Percentiles rank a stretch among this genome's conserved stretches.
These are phyloP conservation scores for Staurois parvus DNA, from an alignment of 2,797 vertebrate genomes.

Conservation along the genomic window DNA sequence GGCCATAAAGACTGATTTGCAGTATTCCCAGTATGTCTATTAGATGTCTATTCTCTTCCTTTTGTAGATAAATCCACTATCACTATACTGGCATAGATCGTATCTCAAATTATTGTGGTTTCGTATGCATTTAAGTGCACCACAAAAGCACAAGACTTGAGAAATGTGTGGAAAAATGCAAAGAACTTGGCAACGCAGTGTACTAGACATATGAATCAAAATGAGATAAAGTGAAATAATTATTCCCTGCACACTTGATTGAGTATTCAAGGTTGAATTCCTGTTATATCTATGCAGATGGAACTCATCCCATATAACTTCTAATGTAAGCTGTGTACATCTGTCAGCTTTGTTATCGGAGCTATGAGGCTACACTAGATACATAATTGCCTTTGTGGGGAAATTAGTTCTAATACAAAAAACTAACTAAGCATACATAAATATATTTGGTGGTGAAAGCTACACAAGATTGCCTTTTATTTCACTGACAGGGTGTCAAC, in stretches of 20 bases:
- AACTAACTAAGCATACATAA: slow-evolving; percentile 52
- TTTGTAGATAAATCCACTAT: too few species aligned
- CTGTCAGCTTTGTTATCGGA: slow-evolving; percentile 47
- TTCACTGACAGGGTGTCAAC: not conserved
- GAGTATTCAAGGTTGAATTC: slow-evolving; percentile 27
- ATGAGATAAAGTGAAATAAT: slow-evolving; percentile 10
- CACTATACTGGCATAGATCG: too few species aligned
- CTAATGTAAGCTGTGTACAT: slow-evolving; percentile 44
- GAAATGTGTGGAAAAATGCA: not conserved
- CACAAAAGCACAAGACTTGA: not conserved
- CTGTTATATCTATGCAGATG: slow-evolving; percentile 48
- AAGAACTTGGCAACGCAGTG: not conserved
- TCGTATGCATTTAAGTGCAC: not conserved
- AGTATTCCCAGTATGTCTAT: too few species aligned
- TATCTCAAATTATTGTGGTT: too few species aligned
- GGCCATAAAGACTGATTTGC: too few species aligned
- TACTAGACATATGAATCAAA: slow-evolving; percentile 24
- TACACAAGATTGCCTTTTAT: not conserved
- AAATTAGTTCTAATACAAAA: slow-evolving; percentile 51
- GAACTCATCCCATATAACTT: slow-evolving; percentile 35
- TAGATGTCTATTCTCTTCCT: too few species aligned
- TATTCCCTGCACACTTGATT: slow-evolving; percentile 11
- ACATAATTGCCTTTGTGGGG: slow-evolving; percentile 40
- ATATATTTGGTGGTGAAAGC: slow-evolving; percentile 27
- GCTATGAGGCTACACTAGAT: slow-evolving; percentile 24